Evolutionary conservation across 2,888 invertebrate genomes (phyloP).

Genomic region (Aleiodes testaceus): DNA sequence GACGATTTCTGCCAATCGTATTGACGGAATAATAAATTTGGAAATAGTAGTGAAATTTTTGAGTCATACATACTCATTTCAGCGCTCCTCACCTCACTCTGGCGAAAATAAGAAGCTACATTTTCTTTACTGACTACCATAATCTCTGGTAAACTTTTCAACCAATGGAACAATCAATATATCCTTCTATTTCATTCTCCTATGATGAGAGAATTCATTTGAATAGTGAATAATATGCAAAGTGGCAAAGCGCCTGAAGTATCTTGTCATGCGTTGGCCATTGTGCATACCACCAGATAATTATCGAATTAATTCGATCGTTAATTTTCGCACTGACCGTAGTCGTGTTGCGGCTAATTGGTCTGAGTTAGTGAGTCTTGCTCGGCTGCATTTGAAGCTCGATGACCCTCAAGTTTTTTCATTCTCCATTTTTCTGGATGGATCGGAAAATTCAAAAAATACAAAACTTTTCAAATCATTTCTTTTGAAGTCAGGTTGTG

Average conservation of each 20-base stretch:
- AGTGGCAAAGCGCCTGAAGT: neutral
- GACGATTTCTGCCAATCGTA: too few species aligned
- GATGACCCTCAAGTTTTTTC: neutral
- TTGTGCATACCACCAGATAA: conserved; percentile 61
- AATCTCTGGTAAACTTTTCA: too few species aligned
- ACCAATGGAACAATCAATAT: too few species aligned
- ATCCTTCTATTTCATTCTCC: too few species aligned
- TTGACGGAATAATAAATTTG: too few species aligned
- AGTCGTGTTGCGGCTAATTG: conserved; percentile 66
- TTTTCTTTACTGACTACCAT: too few species aligned
- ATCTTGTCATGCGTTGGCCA: conserved; percentile 37
- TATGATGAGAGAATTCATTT: conserved; percentile 7
- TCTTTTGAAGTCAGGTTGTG: too few species aligned
- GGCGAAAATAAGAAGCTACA: too few species aligned
- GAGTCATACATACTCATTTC: too few species aligned
- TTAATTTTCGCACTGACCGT: conserved; percentile 65
- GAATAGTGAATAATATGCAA: neutral
- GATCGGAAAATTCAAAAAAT: neutral
- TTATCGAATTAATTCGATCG: conserved; percentile 68
- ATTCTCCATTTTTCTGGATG: neutral
- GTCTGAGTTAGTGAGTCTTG: conserved; percentile 60
- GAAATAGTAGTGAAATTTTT: too few species aligned
- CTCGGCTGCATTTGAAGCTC: conserved; percentile 3
- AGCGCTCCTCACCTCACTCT: too few species aligned
- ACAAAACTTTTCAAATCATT: too few species aligned